Conservation (phyloP, 2,797 vertebrate genomes). For the Melanotaenia nigrans region DNA sequence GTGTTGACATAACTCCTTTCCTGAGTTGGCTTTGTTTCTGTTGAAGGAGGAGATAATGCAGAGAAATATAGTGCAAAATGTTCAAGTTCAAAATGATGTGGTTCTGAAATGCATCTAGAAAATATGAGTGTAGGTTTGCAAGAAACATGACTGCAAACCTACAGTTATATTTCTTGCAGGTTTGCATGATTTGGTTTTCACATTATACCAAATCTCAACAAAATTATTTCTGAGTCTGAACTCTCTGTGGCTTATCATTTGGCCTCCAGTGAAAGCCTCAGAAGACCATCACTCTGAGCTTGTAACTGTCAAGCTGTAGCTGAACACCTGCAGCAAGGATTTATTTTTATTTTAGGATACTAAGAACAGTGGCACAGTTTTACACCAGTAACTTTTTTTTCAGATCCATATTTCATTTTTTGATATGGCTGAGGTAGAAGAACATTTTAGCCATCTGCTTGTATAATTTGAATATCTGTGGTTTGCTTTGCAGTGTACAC, state of each 20-base stretch:
- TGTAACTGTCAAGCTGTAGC: conserved; percentile 57
- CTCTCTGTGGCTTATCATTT: conserved; percentile 59
- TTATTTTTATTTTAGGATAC: conserved; percentile 23
- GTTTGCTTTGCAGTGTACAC: neutral
- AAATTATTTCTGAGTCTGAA: conserved; percentile 54
- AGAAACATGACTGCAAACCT: too few relatives aligned
- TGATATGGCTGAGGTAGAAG: conserved; percentile 10
- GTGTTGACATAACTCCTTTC: conserved; percentile 44
- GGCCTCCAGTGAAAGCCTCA: conserved; percentile 29
- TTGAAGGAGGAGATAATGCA: neutral
- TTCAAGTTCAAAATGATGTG: neutral
- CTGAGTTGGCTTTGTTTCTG: conserved; percentile 5
- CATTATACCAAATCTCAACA: conserved; percentile 29
- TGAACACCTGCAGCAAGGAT: conserved; percentile 46
- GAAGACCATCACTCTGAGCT: conserved; percentile 46
- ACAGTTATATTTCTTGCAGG: too few relatives aligned
- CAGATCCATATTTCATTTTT: conserved; percentile 8
- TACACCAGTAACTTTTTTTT: conserved; percentile 2
- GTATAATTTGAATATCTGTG: neutral
- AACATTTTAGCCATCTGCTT: neutral
- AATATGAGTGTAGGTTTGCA: too few relatives aligned
- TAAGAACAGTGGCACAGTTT: conserved; percentile 2
- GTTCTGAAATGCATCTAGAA: too few relatives aligned
- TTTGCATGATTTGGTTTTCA: neutral
- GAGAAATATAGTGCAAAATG: neutral